Conservation (phyloP, 2,113 vertebrate species). For the Chroicocephalus ridibundus region DNA sequence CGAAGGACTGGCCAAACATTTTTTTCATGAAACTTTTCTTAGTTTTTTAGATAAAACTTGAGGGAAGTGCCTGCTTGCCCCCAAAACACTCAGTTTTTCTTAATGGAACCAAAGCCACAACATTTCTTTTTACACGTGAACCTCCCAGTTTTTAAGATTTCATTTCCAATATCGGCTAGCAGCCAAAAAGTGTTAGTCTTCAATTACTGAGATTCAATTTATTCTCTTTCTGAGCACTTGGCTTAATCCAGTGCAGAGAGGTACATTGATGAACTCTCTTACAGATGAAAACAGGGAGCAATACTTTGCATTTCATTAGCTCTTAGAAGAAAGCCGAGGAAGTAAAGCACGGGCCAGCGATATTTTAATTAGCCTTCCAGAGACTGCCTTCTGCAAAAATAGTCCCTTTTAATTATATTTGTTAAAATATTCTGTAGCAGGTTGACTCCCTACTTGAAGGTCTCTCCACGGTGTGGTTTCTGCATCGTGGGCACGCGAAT, state of each 20-base stretch:
- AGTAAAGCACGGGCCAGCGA: constrained; percentile 64
- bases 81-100: not conserved
- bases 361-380: constrained; percentile 73
- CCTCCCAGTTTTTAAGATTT: not conserved
- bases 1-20: not conserved
- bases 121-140: not conserved
- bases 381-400: constrained; percentile 61
- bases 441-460: not conserved
- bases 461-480: not conserved
- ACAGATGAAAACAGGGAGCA: not conserved
- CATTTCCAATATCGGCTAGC: not conserved
- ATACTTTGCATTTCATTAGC: constrained; percentile 55
- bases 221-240: constrained; percentile 36
- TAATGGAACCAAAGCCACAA: not conserved
- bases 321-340: constrained; percentile 38
- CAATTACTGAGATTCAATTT: constrained; percentile 32
- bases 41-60: not conserved
- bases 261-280: constrained; percentile 15
- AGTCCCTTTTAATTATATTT: constrained; percentile 65
- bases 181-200: constrained; percentile 10
- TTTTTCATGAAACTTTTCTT: not conserved
- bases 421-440: constrained; percentile 25
- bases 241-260: constrained; percentile 29
- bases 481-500: not conserved
- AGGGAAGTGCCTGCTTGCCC: not conserved